These are phyloP conservation scores for Megaustenia siamemsis DNA, from an alignment of 2,888 invertebrate genomes.

Conservation along the genomic window DNA sequence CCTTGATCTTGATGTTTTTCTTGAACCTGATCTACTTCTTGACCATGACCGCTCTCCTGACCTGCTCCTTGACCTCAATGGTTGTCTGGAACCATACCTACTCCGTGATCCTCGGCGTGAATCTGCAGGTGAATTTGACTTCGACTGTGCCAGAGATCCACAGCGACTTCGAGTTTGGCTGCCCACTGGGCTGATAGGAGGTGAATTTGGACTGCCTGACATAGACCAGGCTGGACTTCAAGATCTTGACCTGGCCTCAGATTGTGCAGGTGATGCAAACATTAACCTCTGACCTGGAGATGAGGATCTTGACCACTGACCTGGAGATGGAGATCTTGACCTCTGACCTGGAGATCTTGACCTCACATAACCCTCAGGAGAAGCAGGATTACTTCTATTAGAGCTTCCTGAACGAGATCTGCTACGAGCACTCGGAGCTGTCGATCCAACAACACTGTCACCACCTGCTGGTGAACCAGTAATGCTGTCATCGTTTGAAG, in stretches of 20 bases:
- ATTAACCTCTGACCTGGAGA: slow-evolving; percentile 54
- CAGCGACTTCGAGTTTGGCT: slow-evolving; percentile 51
- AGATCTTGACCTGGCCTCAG: slow-evolving; percentile 38
- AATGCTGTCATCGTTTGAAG: neutral
- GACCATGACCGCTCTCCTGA: slow-evolving; percentile 30
- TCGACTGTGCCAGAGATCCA: slow-evolving; percentile 49
- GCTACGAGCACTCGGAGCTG: slow-evolving; percentile 44
- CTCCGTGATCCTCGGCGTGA: slow-evolving; percentile 55
- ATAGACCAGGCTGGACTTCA: slow-evolving; percentile 48
- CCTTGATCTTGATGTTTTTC: too few relatives aligned
- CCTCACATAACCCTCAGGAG: slow-evolving; percentile 52
- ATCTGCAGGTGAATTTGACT: slow-evolving; percentile 58
- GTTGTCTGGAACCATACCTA: slow-evolving; percentile 52
- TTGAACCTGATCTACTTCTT: slow-evolving; percentile 22
- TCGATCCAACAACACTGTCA: slow-evolving; percentile 6
- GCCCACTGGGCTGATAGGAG: slow-evolving; percentile 52
- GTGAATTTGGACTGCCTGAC: slow-evolving; percentile 51
- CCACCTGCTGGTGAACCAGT: slow-evolving; percentile 40
- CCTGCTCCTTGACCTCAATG: slow-evolving; percentile 48
- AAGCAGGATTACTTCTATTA: slow-evolving; percentile 53
- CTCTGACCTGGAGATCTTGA: slow-evolving; percentile 51
- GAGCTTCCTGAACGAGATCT: slow-evolving; percentile 45
- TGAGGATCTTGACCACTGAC: slow-evolving; percentile 49
- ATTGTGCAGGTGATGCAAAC: slow-evolving; percentile 59
- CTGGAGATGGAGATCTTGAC: slow-evolving; percentile 48